Evolutionary conservation across 2,888 invertebrate species (phyloP).

Genomic region (Podotricha telesiphe): DNA sequence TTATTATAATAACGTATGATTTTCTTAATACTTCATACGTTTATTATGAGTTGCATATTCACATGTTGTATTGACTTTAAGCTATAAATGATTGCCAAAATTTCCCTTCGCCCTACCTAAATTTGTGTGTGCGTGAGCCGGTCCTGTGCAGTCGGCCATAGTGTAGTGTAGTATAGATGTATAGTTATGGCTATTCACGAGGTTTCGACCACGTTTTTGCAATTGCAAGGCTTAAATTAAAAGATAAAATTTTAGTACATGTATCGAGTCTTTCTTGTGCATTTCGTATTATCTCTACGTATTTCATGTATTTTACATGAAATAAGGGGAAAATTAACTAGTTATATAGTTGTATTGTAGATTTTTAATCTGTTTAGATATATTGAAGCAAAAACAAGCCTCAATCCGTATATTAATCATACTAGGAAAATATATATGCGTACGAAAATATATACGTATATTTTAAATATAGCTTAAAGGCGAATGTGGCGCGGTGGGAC

Average conservation of each 20-base stretch:
- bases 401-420: too few species aligned
- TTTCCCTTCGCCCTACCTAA: constrained; percentile 74
- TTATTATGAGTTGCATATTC: constrained; percentile 46
- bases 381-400: too few species aligned
- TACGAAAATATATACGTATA: too few species aligned
- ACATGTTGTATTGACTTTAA: constrained; percentile 44
- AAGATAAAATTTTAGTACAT: constrained; percentile 32
- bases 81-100: constrained; percentile 75
- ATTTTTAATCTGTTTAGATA: too few species aligned
- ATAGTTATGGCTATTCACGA: constrained; percentile 55
- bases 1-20: too few species aligned
- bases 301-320: not conserved
- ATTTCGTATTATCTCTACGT: not conserved
- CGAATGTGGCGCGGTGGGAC: too few species aligned
- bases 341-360: too few species aligned
- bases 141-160: constrained; percentile 53
- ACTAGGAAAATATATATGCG: too few species aligned
- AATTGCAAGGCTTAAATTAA: constrained; percentile 34
- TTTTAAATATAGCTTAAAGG: too few species aligned
- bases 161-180: constrained; percentile 54
- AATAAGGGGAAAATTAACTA: too few species aligned
- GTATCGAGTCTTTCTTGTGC: constrained; percentile 7
- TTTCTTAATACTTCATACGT: too few species aligned
- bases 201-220: constrained; percentile 42
- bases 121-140: constrained; percentile 58